phyloP scores from a whole-genome alignment of 1,140 invertebrate genomes.

The Himalopsyche phryganea region DNA sequence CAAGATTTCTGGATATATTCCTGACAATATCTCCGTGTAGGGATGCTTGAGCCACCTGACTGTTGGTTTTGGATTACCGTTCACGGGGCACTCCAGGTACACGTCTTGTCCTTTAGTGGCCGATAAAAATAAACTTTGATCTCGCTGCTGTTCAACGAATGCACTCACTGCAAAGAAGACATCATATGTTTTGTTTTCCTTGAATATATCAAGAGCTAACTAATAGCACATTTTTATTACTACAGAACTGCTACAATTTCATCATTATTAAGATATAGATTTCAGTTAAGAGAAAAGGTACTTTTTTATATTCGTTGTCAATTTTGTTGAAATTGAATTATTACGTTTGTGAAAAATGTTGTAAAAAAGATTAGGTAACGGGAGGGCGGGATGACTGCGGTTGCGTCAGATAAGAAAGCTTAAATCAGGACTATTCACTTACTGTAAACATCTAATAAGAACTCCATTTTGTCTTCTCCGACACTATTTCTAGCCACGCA shows the following conservation, averaged over 20 bases:
- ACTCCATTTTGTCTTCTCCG: conserved; percentile 40
- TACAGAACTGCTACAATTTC: too few relatives aligned
- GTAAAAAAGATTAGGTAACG: too few relatives aligned
- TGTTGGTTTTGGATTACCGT: conserved; percentile 39
- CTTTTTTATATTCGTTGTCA: too few relatives aligned
- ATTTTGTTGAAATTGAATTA: too few relatives aligned
- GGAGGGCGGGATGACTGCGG: too few relatives aligned
- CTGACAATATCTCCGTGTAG: conserved; percentile 40
- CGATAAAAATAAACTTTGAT: conserved; percentile 27
- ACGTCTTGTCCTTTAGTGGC: conserved; percentile 34
- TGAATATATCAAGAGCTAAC: too few relatives aligned
- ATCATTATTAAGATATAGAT: too few relatives aligned
- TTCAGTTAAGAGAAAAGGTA: too few relatives aligned
- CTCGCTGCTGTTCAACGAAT: conserved; percentile 39
- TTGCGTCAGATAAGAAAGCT: too few relatives aligned
- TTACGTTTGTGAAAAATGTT: too few relatives aligned
- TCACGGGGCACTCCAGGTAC: conserved; percentile 41
- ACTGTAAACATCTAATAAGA: conserved; percentile 46
- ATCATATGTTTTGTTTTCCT: neutral
- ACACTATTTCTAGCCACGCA: conserved; percentile 45
- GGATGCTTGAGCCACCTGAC: conserved; percentile 47
- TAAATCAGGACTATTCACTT: conserved; percentile 22
- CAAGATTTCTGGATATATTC: conserved; percentile 28
- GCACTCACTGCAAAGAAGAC: conserved; percentile 40
- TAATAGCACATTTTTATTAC: too few relatives aligned